phyloP scores from a whole-genome alignment of 2,113 vertebrate species.

The Oryzias celebensis region DNA sequence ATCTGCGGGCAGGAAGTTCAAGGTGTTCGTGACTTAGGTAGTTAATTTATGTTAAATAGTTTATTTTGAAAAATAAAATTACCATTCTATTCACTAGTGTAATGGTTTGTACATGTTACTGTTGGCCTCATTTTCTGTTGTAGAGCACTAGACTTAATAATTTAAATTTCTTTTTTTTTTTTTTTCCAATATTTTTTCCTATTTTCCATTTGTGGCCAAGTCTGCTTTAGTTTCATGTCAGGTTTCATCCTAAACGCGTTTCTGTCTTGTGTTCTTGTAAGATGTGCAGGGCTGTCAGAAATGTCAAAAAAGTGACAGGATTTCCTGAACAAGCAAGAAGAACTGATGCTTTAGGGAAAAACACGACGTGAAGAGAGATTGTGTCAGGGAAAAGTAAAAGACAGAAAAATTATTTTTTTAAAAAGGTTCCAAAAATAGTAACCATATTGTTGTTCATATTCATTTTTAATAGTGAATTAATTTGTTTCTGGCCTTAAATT shows the following conservation, averaged over 20 bases:
- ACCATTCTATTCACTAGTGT: no score
- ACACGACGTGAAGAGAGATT: conserved; percentile 13
- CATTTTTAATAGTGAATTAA: no score
- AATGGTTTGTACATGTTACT: no score
- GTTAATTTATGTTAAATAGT: no score
- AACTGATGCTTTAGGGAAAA: conserved; percentile 26
- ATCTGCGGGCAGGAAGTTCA: not conserved
- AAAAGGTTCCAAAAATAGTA: not conserved
- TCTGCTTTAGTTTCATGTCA: conserved; percentile 16
- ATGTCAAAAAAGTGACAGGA: conserved; percentile 45
- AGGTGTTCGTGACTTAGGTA: not conserved
- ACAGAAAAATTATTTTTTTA: not conserved
- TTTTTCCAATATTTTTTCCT: not conserved
- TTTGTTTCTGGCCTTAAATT: no score
- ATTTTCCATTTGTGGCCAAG: conserved; percentile 14
- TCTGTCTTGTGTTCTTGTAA: conserved; percentile 30
- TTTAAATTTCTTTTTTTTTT: not conserved
- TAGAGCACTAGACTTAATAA: not conserved
- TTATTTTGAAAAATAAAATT: no score
- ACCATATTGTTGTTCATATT: no score
- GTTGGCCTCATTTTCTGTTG: no score
- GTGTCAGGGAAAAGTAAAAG: conserved; percentile 15
- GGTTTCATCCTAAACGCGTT: conserved; percentile 31
- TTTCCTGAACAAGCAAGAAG: conserved; percentile 45
- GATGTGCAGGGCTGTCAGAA: conserved; percentile 44